Percentiles rank a stretch among this genome's conserved stretches.
phyloP scores from a whole-genome alignment of 2,113 vertebrate genomes.

The Podarcis cretensis region DNA sequence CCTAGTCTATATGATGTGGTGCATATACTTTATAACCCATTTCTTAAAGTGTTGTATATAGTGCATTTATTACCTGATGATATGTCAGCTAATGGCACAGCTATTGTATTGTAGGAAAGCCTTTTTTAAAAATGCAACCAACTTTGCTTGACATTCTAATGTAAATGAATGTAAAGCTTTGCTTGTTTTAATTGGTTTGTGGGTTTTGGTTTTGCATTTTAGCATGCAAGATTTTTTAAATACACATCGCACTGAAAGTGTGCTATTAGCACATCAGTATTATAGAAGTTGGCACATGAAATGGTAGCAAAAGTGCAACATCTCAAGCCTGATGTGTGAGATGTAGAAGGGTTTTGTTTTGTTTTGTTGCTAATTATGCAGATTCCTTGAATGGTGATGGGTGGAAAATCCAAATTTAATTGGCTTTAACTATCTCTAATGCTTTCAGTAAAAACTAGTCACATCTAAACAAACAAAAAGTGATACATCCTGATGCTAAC shows the following conservation, averaged over 20 bases:
- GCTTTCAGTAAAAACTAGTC: constrained; percentile 52
- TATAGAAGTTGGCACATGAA: constrained; percentile 47
- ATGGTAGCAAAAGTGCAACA: constrained; percentile 48
- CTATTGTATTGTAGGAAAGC: constrained; percentile 42
- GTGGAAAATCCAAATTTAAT: constrained; percentile 45
- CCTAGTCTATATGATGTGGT: not conserved
- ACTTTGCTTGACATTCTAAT: constrained; percentile 58
- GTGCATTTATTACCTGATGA: constrained; percentile 22
- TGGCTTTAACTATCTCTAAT: constrained; percentile 21
- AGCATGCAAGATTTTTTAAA: constrained; percentile 36
- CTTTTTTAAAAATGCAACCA: constrained; percentile 17
- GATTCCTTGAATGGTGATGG: constrained; percentile 55
- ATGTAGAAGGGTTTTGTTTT: constrained; percentile 41
- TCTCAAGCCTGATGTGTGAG: constrained; percentile 48
- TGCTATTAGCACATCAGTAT: constrained; percentile 71
- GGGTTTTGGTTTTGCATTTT: constrained; percentile 55
- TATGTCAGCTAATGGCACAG: constrained; percentile 37
- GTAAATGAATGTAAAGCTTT: constrained; percentile 55
- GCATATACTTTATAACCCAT: constrained; percentile 9
- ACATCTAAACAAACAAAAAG: not conserved
- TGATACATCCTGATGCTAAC: not conserved
- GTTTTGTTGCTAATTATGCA: constrained; percentile 70
- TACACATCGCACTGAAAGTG: constrained; percentile 62
- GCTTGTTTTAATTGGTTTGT: constrained; percentile 51
- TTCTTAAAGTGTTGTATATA: constrained; percentile 35